A percentile compares a stretch with the other conserved stretches of the same genome.
Evolutionary conservation across 2,113 vertebrate species (phyloP).

Genomic region (Caretta caretta): DNA sequence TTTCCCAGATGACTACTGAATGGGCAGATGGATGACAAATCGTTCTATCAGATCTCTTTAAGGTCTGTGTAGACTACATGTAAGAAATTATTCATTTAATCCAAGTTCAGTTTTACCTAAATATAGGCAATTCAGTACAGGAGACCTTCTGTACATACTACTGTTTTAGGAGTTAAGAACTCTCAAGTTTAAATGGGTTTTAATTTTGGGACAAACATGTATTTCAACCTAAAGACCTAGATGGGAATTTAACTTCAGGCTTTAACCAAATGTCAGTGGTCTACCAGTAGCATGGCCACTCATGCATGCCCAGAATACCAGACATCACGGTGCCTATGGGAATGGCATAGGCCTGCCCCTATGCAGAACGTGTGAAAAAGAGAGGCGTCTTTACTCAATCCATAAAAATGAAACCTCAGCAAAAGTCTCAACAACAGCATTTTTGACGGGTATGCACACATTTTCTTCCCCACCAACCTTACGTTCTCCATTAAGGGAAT

Average conservation of each 20-base stretch:
- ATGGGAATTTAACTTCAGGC: slow-evolving; percentile 47
- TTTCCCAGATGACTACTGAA: slow-evolving; percentile 41
- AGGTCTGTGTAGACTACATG: slow-evolving; percentile 12
- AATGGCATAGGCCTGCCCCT: not conserved
- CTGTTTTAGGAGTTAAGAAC: slow-evolving; percentile 44
- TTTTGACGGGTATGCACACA: slow-evolving; percentile 43
- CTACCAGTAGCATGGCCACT: slow-evolving; percentile 44
- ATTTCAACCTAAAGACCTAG: slow-evolving; percentile 27
- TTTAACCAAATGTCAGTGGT: slow-evolving; percentile 26
- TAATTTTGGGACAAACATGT: slow-evolving; percentile 53
- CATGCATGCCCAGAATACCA: not conserved
- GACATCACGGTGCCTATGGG: not conserved
- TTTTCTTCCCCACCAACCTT: slow-evolving; percentile 44
- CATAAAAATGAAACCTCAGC: slow-evolving; percentile 62
- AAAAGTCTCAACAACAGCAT: slow-evolving; percentile 44
- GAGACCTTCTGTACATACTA: not conserved
- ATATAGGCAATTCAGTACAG: slow-evolving; percentile 51
- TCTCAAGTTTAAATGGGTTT: slow-evolving; percentile 45
- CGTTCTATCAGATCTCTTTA: slow-evolving; percentile 2
- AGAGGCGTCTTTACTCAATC: slow-evolving; percentile 59
- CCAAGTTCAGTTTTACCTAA: slow-evolving; percentile 54
- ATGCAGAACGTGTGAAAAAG: slow-evolving; percentile 71
- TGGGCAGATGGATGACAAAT: slow-evolving; percentile 25
- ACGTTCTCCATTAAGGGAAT: slow-evolving; percentile 56
- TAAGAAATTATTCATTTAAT: slow-evolving; percentile 31